These are phyloP conservation scores for Xiphophorus maculatus DNA, from an alignment of 2,113 vertebrate species.

Conservation along the genomic window DNA sequence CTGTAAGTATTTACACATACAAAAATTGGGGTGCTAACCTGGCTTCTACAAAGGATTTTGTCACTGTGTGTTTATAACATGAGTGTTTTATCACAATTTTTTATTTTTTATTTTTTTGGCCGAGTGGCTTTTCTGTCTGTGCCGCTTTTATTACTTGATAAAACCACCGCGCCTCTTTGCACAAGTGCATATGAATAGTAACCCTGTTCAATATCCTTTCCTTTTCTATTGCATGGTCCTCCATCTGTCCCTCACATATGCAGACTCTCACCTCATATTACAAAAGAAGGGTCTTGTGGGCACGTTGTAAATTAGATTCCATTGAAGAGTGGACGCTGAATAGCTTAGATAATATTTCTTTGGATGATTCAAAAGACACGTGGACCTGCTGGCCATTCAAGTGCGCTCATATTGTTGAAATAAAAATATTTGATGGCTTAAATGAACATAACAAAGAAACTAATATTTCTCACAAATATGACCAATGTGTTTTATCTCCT, in stretches of 20 bases:
- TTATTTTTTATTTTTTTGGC: neutral
- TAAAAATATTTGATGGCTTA: constrained; percentile 47
- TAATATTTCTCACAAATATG: constrained; percentile 32
- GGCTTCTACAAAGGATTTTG: neutral
- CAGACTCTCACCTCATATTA: constrained; percentile 44
- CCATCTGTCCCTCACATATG: constrained; percentile 23
- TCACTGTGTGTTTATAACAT: neutral
- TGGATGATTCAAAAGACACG: constrained; percentile 78
- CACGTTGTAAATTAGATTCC: constrained; percentile 78
- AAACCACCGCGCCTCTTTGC: constrained; percentile 32
- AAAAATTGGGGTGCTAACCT: neutral
- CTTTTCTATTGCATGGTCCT: constrained; percentile 29
- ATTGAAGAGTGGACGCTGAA: constrained; percentile 67
- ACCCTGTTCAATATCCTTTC: constrained; percentile 51
- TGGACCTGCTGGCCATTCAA: constrained; percentile 78
- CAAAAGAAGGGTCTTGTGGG: constrained; percentile 68
- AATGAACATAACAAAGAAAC: constrained; percentile 28
- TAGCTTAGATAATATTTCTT: constrained; percentile 79
- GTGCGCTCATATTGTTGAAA: constrained; percentile 50
- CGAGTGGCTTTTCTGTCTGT: constrained; percentile 15
- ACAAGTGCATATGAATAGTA: constrained; percentile 42
- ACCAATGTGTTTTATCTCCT: constrained; percentile 33
- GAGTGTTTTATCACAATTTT: neutral
- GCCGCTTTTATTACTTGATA: constrained; percentile 33
- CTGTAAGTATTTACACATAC: neutral